Evolutionary conservation across 2,113 vertebrate species (phyloP), one percentile per base, ranked within the genome.

Genomic region (Lota lota): DNA sequence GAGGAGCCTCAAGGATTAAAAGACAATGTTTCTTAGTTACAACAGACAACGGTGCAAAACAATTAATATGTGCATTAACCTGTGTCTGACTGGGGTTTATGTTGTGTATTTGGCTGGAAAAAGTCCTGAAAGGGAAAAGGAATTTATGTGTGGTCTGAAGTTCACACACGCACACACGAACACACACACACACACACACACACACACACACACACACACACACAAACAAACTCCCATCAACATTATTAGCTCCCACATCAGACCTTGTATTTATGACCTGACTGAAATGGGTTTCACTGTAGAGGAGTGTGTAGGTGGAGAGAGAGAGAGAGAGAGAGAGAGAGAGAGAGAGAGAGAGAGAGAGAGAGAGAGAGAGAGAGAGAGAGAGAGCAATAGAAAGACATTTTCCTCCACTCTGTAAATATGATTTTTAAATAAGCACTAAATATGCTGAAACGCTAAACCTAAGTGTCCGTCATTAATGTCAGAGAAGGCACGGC

Each of bases 261-360:
- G 61, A 21, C 21, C 20, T 17, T 56, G 19, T 61, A 61, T 61
- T 24, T 24, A 61, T 61, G 24, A n/a, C 28, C 28, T 36, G 28
- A n/a, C 24, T n/a, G 24, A 11, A 15, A 20, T 60, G 28, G 17
- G 8, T 63, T 28, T 3, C 18, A 36, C 17, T 63, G 28, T 36
- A 61, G 1, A 61, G 61, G 28, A 18, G 61, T 17, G 60, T 24
- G 60, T 61, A 22, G 20, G 60, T 61, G 60, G 59, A 28, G 11
- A 61, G 22, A 61, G 21, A 61, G 59, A 17, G 59, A 61, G 59
- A 61, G 59, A 24, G 59, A 22, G 59, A 61, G 59, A 61, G 22
- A 61, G 22, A 56, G 53, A 56, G 53, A n/a, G 16, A n/a, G 53
- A 18, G 53, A 18, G 53, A 60, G 19, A 60, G 20, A 60, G 16